A percentile compares a stretch with the other conserved stretches of the same genome.
Conservation (phyloP, 2,113 vertebrate species). For the Oryzias curvinotus region DNA sequence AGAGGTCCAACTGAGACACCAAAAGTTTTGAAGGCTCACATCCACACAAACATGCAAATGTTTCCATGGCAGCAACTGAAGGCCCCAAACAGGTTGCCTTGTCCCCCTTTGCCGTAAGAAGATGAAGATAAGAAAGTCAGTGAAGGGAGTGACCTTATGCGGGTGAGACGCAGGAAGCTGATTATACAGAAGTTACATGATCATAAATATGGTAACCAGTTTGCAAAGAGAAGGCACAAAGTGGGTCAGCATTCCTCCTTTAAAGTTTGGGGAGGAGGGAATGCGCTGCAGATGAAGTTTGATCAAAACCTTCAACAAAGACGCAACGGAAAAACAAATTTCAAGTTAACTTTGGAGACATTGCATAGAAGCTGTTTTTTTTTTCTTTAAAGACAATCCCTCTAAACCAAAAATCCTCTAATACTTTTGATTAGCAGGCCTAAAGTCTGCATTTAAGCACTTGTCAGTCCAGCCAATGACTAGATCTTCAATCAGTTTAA, state of each 20-base stretch:
- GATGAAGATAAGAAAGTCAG: conserved; percentile 52
- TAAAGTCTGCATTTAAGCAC: too few relatives aligned
- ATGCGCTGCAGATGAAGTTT: conserved; percentile 28
- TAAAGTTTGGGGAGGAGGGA: conserved; percentile 39
- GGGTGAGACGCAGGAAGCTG: conserved; percentile 50
- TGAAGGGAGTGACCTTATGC: conserved; percentile 55
- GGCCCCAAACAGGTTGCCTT: conserved; percentile 57
- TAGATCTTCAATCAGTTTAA: too few relatives aligned
- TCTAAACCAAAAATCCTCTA: too few relatives aligned
- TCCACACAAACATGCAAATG: conserved; percentile 10
- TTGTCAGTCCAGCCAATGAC: too few relatives aligned
- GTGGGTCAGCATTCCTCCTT: conserved; percentile 66
- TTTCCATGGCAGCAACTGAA: conserved; percentile 27
- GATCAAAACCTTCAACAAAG: conserved; percentile 18
- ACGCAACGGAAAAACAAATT: neutral
- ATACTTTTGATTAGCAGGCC: too few relatives aligned
- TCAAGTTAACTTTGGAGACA: neutral
- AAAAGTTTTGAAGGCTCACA: conserved; percentile 45
- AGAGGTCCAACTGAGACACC: conserved; percentile 49
- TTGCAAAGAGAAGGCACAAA: conserved; percentile 56
- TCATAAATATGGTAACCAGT: conserved; percentile 64
- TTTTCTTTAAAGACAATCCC: too few relatives aligned
- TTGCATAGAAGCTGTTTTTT: too few relatives aligned
- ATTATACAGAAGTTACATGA: conserved; percentile 63
- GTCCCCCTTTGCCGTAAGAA: conserved; percentile 59